Evolutionary conservation across 2,888 invertebrate species (phyloP), one percentile per base, ranked within the genome.

Genomic region (Lottia gigantea): DNA sequence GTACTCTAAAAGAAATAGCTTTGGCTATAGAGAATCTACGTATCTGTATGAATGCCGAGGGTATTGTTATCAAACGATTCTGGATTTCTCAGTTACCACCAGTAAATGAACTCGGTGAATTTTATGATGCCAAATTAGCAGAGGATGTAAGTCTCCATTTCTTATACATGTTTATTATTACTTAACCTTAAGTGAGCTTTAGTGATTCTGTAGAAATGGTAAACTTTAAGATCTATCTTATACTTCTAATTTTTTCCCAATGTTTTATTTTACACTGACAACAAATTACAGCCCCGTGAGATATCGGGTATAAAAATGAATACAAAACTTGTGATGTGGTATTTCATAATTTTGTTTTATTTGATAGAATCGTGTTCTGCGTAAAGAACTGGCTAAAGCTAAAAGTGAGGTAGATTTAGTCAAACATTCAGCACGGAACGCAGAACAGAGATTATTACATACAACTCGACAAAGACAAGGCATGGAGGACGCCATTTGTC

Each of bases 81-180:
- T 85, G 85, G 85, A 77, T 82, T 16, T 80, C 82, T 23, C 82
- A 83, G 73, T 73, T 86, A 46, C 86, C 86, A 2, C 78, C 80
- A 16, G 74, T 79, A 46, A 80, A 84, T 68, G 78, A 79, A 45
- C 78, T 75, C 15, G 83, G 82, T 40, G 82, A 82, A 45, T 82
- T 82, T 71, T 80, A 79, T n/a, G 83, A 83, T 67, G 74, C 81
- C 23, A 82, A 79, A 62, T 66, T 82, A 7, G 67, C 77, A 3
- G 75, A 80, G 46, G 79, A 85, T 82, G 86, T 86, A 67, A 72
- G 73, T 70, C 23, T 55, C 8, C 15, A 61, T 26, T 31, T 31
- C 31, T 31, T 31, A 31, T 31, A n/a, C n/a, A n/a, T n/a, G n/a
- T n/a, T n/a, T n/a, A n/a, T n/a, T n/a, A n/a, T n/a, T n/a, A n/a